These are phyloP conservation scores for Prietella phreatophila DNA, from an alignment of 2,113 vertebrate genomes.

Conservation along the genomic window DNA sequence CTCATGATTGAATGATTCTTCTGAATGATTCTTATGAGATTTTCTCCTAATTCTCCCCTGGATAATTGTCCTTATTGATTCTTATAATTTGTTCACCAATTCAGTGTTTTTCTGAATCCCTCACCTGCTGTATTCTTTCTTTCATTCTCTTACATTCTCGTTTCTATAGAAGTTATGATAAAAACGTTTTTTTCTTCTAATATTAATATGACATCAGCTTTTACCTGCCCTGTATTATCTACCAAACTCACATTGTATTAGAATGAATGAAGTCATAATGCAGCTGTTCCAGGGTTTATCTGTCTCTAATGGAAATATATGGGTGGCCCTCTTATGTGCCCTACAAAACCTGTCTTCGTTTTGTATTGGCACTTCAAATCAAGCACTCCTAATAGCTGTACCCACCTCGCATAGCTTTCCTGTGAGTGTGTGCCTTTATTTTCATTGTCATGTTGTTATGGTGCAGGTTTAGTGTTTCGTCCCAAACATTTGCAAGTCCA, in stretches of 20 bases:
- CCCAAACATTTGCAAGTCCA: conserved; percentile 1
- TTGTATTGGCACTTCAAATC: not conserved
- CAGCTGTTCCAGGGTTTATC: conserved; percentile 13
- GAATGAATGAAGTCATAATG: not conserved
- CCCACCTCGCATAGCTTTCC: conserved; percentile 1
- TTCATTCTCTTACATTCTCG: not conserved
- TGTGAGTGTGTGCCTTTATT: conserved; percentile 3
- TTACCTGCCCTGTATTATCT: conserved; percentile 30
- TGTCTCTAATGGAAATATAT: not conserved
- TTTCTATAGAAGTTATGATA: not conserved
- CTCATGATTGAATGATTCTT: not conserved
- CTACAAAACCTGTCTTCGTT: conserved; percentile 26
- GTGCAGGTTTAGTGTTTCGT: conserved; percentile 16
- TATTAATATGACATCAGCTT: not conserved
- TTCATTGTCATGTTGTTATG: not conserved
- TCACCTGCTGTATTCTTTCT: not conserved
- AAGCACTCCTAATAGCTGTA: not conserved
- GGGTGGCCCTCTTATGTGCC: conserved; percentile 16
- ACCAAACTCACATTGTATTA: conserved; percentile 1
- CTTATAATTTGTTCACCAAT: not conserved
- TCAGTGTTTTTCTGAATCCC: not conserved
- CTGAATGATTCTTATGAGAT: not conserved
- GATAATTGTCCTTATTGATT: no score
- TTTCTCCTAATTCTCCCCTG: not conserved
- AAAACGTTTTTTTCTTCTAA: not conserved